Base-by-base conservation (phyloP, 2,797 vertebrate genomes). In the Phaenicophaeus curvirostris region DNA sequence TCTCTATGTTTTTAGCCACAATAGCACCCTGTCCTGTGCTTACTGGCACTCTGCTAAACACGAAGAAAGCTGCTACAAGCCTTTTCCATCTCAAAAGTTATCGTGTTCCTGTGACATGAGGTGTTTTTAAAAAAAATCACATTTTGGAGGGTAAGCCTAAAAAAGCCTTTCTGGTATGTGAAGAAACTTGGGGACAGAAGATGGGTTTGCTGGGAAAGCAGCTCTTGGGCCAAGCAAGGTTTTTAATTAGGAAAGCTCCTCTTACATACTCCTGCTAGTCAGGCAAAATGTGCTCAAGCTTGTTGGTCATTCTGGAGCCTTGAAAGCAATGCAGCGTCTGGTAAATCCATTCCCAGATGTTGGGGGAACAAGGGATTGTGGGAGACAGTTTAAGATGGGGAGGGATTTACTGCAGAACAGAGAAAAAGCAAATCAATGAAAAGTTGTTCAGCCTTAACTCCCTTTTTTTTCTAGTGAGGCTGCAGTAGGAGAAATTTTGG, bases 321-420 rank as follows among this genome's bases (percentile, higher is more conserved):
- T 94, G 77, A 81, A 82, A 94, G 91, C 81, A 90, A 41, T 2
- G 41, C 68, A 83, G 77, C 2, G 31, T 35, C 80, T 96, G 91
- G 63, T 91, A 95, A 94, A 0, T 71, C 74, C 90, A 83, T 93
- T 95, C 86, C 83, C 91, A 87, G 74, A 93, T 90, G 93, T 77
- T 85, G 58, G 74, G 72, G 67, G 68, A 94, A 90, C 53, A 41
- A 80, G 83, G 87, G 59, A 78, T 76, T 92, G 90, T 92, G 93
- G 95, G 87, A 95, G 53, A 54, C 66, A 28, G 35, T 17, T 50
- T 59, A 37, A 69, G 30, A 94, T 55, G 61, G 89, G 83, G 78
- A 94, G 76, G 87, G 86, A 92, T 92, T 94, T 91, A 72, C 86
- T 74, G 76, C 80, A 83, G 83, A 88, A 55, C 57, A 79, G 39